phyloP scores from a whole-genome alignment of 2,888 invertebrate genomes.

The Calliopum simillimum region DNA sequence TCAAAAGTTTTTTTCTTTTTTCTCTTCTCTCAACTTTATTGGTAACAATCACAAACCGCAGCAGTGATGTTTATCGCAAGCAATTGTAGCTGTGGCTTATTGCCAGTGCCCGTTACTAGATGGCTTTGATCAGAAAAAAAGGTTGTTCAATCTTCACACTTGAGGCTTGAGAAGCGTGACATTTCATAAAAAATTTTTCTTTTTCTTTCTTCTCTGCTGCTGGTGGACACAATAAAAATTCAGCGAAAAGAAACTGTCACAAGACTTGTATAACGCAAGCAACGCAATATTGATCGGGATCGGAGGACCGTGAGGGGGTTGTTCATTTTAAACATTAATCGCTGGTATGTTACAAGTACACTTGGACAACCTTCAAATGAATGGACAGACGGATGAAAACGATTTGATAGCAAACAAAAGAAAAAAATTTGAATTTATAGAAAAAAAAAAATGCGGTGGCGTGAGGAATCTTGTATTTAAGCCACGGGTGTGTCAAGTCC shows the following conservation, averaged over 20 bases:
- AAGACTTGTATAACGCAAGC: slow-evolving; percentile 26
- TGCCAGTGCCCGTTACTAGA: slow-evolving; percentile 12
- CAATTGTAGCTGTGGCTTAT: slow-evolving; percentile 12
- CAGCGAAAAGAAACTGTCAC: slow-evolving; percentile 38
- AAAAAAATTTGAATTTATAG: no score
- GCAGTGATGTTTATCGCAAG: slow-evolving; percentile 34
- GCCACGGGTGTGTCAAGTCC: no score
- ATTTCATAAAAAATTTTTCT: slow-evolving; percentile 45
- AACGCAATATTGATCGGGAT: background rate
- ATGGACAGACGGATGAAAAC: background rate
- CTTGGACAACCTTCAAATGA: background rate
- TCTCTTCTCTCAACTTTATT: slow-evolving; percentile 28
- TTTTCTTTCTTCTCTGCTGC: slow-evolving; percentile 16
- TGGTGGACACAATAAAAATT: background rate
- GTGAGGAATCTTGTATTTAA: background rate
- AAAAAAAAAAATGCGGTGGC: background rate
- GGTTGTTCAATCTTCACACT: slow-evolving; percentile 53
- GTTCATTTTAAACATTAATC: background rate
- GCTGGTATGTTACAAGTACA: background rate
- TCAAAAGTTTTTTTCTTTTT: slow-evolving; percentile 59
- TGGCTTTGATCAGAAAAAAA: slow-evolving; percentile 36
- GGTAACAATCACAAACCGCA: slow-evolving; percentile 59
- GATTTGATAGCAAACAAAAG: no score
- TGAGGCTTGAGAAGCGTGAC: slow-evolving; percentile 49
- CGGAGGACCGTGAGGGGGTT: no score